Base-by-base conservation (phyloP, 2,797 vertebrate species). In the Crenichthys baileyi region DNA sequence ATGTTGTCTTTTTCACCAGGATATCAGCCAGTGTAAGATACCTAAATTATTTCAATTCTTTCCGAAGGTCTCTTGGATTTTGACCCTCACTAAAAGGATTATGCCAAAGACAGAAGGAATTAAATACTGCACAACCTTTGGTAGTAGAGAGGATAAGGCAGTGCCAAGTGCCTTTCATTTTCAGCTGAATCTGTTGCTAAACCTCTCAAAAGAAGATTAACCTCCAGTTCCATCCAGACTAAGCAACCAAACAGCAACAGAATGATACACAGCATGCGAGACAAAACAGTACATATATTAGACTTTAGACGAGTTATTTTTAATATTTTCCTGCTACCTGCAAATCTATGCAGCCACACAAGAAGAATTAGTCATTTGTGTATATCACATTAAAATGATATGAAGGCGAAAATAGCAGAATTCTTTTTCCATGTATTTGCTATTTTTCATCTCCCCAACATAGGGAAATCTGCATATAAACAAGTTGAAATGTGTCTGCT, bases 381-480 rank as follows among this genome's bases (percentile, higher is more conserved):
- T 65, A 82, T 63, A 70, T 72, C 0, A 41, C 79, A 70, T 77
- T 7, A 55, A 68, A 77, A 89, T 84, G 81, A 73, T 87, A 70
- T 80, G 77, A 65, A 31, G 78, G 79, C 88, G 87, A 91, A 91
- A 89, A 93, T 85, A 93, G 80, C 82, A 73, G 31, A 60, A 80
- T 58, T 73, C 48, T 84, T 87, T 86, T 85, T 67, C 68, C 53
- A 75, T 79, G 85, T 82, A 84, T 85, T 86, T 85, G 72, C 77
- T 84, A 73, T 88, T 91, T 92, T 86, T 88, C 83, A 89, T 91
- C 85, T 85, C 82, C 75, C 70, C 41, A 15, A 72, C 29, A 41
- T 72, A 50, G 18, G 3, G 0, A 84, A 91, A 92, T 93, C 88
- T 92, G 87, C 90, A 93, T 92, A 88, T 86, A 91, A 92, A 92